A percentile compares a stretch with the other conserved stretches of the same genome.
Evolutionary conservation across 1,140 invertebrate species (phyloP).

Genomic region (Apis mellifera): DNA sequence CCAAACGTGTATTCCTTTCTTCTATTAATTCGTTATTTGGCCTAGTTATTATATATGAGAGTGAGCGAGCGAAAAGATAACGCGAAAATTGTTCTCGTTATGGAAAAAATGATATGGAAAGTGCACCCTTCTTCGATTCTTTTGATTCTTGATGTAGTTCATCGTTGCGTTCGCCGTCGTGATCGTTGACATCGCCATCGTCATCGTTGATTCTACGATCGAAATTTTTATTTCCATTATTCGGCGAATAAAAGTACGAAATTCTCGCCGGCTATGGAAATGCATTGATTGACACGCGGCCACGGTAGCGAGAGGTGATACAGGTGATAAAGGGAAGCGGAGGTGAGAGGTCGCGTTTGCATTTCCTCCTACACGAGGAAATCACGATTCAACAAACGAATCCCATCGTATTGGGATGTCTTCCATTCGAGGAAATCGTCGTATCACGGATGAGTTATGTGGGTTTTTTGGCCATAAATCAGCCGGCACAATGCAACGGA

Average conservation of each 20-base stretch:
- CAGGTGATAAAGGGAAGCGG: constrained; percentile 18
- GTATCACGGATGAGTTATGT: background rate
- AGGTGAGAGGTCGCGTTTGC: constrained; percentile 47
- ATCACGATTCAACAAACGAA: background rate
- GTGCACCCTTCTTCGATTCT: background rate
- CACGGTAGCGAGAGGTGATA: constrained; percentile 19
- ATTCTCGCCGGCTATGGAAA: constrained; percentile 16
- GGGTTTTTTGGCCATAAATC: background rate
- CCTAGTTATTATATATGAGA: constrained; percentile 57
- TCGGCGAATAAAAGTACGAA: constrained; percentile 29
- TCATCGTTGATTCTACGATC: constrained; percentile 6
- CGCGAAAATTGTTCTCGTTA: constrained; percentile 11
- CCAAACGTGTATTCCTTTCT: constrained; percentile 46
- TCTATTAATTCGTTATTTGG: constrained; percentile 50
- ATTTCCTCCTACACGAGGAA: constrained; percentile 1
- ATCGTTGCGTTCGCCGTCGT: background rate
- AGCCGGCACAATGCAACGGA: constrained; percentile 1
- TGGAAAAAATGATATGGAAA: constrained; percentile 8
- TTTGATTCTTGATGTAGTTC: background rate
- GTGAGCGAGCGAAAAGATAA: constrained; percentile 39
- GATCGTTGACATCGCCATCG: constrained; percentile 4
- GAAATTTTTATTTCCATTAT: background rate
- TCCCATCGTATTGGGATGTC: background rate
- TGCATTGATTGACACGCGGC: constrained; percentile 48
- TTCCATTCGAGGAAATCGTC: constrained; percentile 8